Conservation (phyloP, 2,888 invertebrate species). For the Ethmia dodecea region DNA sequence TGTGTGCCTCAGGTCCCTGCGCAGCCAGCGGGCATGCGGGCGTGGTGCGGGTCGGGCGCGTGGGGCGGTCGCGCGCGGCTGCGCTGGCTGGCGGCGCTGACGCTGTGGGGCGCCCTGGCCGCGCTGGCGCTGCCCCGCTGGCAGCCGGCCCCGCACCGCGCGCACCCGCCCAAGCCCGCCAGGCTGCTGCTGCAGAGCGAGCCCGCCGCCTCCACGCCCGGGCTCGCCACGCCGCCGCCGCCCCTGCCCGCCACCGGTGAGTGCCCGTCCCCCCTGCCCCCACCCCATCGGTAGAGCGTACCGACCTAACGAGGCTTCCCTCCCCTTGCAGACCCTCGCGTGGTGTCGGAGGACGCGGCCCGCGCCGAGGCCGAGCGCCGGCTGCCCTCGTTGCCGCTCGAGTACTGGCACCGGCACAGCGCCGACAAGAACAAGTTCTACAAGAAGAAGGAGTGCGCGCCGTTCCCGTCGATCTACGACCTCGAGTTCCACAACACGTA, state of each 20-base stretch:
- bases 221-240: conserved; percentile 22
- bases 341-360: conserved; percentile 82
- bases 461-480: conserved; percentile 93
- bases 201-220: conserved; percentile 31
- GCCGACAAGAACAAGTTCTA: conserved; percentile 83
- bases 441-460: conserved; percentile 86
- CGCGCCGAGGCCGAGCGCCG: conserved; percentile 87
- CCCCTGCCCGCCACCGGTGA: conserved; percentile 33
- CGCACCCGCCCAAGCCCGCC: conserved; percentile 23
- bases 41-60: conserved; percentile 23
- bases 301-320: neutral
- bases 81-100: conserved; percentile 40
- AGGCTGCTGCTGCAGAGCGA: conserved; percentile 44
- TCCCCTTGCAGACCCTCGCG: conserved; percentile 39
- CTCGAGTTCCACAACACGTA: conserved; percentile 95
- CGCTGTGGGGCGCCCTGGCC: conserved; percentile 49
- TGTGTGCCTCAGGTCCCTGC: too few relatives aligned
- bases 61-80: conserved; percentile 64
- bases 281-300: neutral
- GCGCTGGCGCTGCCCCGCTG: conserved; percentile 54
- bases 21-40: too few relatives aligned
- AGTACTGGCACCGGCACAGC: conserved; percentile 90
- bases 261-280: neutral
- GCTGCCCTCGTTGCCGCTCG: conserved; percentile 90
- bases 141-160: conserved; percentile 26